Evolutionary conservation across 2,113 vertebrate species (phyloP).

Genomic region (Tetraodon nigroviridis): DNA sequence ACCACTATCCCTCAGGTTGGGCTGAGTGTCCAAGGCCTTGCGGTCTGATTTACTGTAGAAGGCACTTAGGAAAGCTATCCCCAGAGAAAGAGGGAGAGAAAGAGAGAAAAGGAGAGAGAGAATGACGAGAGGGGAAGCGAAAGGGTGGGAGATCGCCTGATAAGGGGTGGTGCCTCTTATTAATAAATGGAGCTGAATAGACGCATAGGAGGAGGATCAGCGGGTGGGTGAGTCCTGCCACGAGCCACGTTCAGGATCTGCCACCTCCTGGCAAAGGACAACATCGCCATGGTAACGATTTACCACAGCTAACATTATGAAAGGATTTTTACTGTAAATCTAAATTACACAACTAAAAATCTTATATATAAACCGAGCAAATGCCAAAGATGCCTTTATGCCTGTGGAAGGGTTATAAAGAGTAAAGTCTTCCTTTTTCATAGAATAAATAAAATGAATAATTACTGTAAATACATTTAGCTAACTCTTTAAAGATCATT

Average conservation of each 20-base stretch:
- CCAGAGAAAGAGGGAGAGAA: slow-evolving; percentile 3
- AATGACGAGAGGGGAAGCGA: slow-evolving; percentile 7
- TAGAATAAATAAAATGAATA: too few relatives aligned
- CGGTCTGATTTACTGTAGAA: slow-evolving; percentile 73
- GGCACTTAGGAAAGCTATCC: slow-evolving; percentile 62
- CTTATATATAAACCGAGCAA: too few relatives aligned
- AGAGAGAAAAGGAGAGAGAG: slow-evolving; percentile 5
- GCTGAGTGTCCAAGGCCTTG: slow-evolving; percentile 63
- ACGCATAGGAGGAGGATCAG: slow-evolving; percentile 11
- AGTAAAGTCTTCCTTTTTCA: too few relatives aligned
- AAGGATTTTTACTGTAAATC: too few relatives aligned
- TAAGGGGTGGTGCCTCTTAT: slow-evolving; percentile 44
- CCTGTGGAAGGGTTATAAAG: too few relatives aligned
- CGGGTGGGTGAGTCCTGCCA: slow-evolving; percentile 6
- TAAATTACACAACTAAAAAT: too few relatives aligned
- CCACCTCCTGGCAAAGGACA: slow-evolving; percentile 48
- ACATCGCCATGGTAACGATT: background rate
- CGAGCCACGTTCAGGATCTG: slow-evolving; percentile 25
- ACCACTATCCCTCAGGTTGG: slow-evolving; percentile 51
- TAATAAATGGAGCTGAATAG: slow-evolving; percentile 43
- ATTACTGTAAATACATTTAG: too few relatives aligned
- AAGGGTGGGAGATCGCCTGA: slow-evolving; percentile 7
- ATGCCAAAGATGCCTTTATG: too few relatives aligned
- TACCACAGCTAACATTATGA: too few relatives aligned
- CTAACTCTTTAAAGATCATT: too few relatives aligned